Percentiles rank a stretch among this genome's conserved stretches.
phyloP scores from a whole-genome alignment of 2,113 vertebrate genomes.

The Sula dactylatra region DNA sequence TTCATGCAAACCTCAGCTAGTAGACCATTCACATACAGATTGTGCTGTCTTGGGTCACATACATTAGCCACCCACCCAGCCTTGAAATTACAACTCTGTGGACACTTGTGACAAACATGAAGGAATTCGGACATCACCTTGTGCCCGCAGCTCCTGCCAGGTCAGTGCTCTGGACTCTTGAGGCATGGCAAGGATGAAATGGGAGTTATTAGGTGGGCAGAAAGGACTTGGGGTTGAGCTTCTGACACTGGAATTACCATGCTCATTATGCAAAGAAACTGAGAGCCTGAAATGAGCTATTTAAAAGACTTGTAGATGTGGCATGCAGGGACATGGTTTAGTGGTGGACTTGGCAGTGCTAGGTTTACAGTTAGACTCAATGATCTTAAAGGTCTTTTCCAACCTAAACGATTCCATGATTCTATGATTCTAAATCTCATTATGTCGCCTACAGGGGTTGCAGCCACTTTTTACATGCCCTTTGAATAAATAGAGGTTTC shows the following conservation, averaged over 20 bases:
- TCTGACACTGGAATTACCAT: background rate
- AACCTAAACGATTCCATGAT: too few relatives aligned
- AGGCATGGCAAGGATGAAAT: accelerated
- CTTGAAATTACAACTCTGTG: background rate
- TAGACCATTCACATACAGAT: background rate
- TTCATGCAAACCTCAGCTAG: background rate
- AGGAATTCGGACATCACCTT: background rate
- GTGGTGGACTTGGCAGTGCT: too few relatives aligned
- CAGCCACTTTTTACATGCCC: background rate
- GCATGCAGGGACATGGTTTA: too few relatives aligned
- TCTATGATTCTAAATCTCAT: background rate
- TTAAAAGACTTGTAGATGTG: too few relatives aligned
- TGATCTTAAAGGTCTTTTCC: too few relatives aligned
- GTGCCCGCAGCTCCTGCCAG: background rate
- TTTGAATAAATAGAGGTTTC: slow-evolving; percentile 41
- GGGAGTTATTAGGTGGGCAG: background rate
- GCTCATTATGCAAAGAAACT: background rate
- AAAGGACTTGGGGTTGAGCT: background rate
- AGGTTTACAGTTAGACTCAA: too few relatives aligned
- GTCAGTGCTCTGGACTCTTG: background rate
- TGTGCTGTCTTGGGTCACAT: too few relatives aligned
- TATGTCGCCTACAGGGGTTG: background rate
- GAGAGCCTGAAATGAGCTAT: background rate
- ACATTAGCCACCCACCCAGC: background rate
- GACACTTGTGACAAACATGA: background rate